phyloP scores from a whole-genome alignment of 2,888 invertebrate genomes.

The Brachyopa scutellaris region DNA sequence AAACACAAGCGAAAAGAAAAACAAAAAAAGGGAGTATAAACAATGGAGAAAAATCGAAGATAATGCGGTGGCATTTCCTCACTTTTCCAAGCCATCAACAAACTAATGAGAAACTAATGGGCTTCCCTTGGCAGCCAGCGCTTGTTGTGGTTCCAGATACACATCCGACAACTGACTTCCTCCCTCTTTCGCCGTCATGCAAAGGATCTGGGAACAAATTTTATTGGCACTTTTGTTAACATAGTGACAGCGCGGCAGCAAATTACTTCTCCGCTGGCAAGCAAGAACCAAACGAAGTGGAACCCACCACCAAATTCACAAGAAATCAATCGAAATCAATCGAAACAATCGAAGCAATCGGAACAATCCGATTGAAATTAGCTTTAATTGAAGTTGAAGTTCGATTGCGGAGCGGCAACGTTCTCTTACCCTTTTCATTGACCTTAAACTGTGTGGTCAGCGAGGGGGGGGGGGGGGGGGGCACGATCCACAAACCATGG shows the following conservation, averaged over 20 bases:
- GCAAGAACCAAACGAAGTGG: neutral
- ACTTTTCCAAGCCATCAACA: slow-evolving; percentile 50
- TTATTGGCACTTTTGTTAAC: slow-evolving; percentile 39
- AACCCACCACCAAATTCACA: neutral
- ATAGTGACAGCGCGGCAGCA: slow-evolving; percentile 17
- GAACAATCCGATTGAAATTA: neutral
- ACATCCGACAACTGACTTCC: too few species aligned
- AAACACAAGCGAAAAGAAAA: neutral
- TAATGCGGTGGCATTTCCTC: slow-evolving; percentile 45
- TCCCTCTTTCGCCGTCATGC: too few species aligned
- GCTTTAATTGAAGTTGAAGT: slow-evolving; percentile 16
- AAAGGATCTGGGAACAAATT: neutral
- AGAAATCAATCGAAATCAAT: slow-evolving; percentile 55
- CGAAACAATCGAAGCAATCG: slow-evolving; percentile 27
- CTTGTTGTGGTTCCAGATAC: neutral
- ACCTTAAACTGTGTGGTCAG: slow-evolving; percentile 48
- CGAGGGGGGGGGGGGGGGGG: slow-evolving; percentile 14
- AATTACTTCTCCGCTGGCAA: slow-evolving; percentile 20
- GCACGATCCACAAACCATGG: slow-evolving; percentile 46
- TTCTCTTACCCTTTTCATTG: slow-evolving; percentile 20
- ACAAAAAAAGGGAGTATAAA: neutral
- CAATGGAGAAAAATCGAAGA: slow-evolving; percentile 25
- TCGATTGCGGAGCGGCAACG: slow-evolving; percentile 9
- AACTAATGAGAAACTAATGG: slow-evolving; percentile 67
- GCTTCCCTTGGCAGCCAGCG: slow-evolving; percentile 17